Conservation (phyloP, 2,888 invertebrate genomes). For the Caenorhabditis angaria region DNA sequence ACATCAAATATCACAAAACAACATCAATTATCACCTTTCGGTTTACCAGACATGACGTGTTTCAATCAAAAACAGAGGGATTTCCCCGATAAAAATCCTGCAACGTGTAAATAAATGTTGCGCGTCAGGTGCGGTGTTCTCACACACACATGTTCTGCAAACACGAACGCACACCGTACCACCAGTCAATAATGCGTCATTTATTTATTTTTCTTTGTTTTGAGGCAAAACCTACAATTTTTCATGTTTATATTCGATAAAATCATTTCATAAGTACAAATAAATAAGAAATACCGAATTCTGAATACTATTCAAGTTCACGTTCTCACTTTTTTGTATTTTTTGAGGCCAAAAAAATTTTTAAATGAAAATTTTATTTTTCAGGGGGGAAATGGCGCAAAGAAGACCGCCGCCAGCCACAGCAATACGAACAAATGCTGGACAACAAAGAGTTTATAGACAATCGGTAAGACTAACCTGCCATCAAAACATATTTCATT, state of each 20-base stretch:
- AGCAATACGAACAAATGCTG: conserved; percentile 5
- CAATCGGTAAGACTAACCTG: conserved; percentile 36
- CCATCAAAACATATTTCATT: too few relatives aligned
- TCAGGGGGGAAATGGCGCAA: conserved; percentile 23
- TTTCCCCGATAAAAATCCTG: neutral
- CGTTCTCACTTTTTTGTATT: neutral
- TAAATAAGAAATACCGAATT: neutral
- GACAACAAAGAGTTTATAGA: conserved; percentile 37
- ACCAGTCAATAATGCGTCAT: neutral
- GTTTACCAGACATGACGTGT: conserved; percentile 1
- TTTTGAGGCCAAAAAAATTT: neutral
- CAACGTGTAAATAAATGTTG: neutral
- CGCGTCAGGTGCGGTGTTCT: neutral
- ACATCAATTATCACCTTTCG: neutral
- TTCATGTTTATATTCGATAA: neutral
- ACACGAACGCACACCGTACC: neutral
- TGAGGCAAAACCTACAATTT: neutral
- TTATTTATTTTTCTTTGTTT: neutral
- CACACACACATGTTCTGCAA: neutral
- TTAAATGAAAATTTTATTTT: too few relatives aligned
- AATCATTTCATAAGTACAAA: neutral
- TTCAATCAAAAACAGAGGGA: neutral
- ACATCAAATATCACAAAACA: neutral
- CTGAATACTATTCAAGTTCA: neutral
- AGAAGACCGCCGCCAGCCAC: conserved; percentile 22